Base-by-base conservation (phyloP, 1,140 invertebrate genomes). In the Mya arenaria region DNA sequence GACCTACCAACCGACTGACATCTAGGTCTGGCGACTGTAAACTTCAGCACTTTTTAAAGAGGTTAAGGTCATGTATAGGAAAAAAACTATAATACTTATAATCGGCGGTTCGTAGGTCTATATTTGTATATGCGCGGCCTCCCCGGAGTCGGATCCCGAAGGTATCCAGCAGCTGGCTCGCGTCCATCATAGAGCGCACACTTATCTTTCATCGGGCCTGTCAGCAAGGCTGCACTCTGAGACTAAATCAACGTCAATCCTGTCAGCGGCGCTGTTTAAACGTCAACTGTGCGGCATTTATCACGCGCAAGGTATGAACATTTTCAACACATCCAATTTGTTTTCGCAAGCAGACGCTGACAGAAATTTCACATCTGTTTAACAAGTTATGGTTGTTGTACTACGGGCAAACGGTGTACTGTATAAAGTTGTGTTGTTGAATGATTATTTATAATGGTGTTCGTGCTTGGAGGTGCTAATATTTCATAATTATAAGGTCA, bases 311-410 rank as follows among this genome's bases (percentile, higher is more conserved):
- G 77, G 77, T 69, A 79, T 79, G 77, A 79, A 79, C 32, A 17
- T 58, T 79, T 79, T 79, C 77, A 79, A 58, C 77, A 69, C 48
- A 10, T 41, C 25, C 77, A 79, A 79, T 79, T 79, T 79, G 77
- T 79, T 79, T 68, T 68, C 77, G 32, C 65, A 58, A 56, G 13
- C 65, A 58, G 0, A 19, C 32, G 36, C 39, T 79, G 77, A 79
- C 77, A 79, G 77, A 68, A 55, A 10, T 15, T 0, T 69, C 28
- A 69, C 77, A 79, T 69, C 44, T 79, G 77, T 79, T 68, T 39
- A 36, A 34, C 36, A 58, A 25, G 56, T 60, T 74, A 71, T 6
- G n/a, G n/a, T n/a, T n/a, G n/a, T n/a, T n/a, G n/a, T n/a, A n/a
- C n/a, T n/a, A n/a, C n/a, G n/a, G n/a, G n/a, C n/a, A n/a, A n/a